Conservation (phyloP, 2,797 vertebrate genomes). For the Varecia variegata region DNA sequence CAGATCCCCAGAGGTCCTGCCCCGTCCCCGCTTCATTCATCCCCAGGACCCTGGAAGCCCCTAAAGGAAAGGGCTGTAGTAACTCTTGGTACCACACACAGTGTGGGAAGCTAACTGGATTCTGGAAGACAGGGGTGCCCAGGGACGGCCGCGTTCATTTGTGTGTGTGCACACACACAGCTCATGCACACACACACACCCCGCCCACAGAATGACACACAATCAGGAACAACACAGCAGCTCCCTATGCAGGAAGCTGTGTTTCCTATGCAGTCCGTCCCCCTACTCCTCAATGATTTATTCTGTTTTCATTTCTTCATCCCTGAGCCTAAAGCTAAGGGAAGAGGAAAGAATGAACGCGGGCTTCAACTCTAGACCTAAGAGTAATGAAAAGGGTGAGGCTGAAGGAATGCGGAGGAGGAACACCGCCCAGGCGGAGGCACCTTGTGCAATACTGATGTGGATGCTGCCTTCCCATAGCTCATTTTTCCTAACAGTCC, state of each 20-base stretch:
- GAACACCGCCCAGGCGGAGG: neutral
- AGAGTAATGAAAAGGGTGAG: constrained; percentile 49
- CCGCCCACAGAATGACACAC: accelerated
- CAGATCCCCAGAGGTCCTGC: neutral
- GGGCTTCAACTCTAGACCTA: constrained; percentile 1
- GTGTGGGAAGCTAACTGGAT: too few species aligned
- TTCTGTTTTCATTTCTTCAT: constrained; percentile 66
- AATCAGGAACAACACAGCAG: neutral
- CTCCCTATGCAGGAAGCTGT: neutral
- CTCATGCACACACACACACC: neutral
- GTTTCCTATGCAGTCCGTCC: neutral
- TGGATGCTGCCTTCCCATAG: accelerated
- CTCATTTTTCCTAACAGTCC: neutral
- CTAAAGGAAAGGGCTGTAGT: neutral
- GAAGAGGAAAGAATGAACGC: constrained; percentile 45
- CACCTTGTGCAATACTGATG: neutral
- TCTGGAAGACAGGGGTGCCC: neutral
- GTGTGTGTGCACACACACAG: too few species aligned
- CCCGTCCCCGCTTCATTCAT: neutral
- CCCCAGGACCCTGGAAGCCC: too few species aligned
- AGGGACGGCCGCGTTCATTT: accelerated
- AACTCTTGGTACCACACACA: neutral
- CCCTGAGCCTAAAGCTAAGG: constrained; percentile 28
- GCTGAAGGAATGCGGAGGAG: neutral
- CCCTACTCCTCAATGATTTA: neutral